Evolutionary conservation across 2,113 vertebrate species (phyloP), one percentile per base, ranked within the genome.

Genomic region (Urocynchramus pylzowi): DNA sequence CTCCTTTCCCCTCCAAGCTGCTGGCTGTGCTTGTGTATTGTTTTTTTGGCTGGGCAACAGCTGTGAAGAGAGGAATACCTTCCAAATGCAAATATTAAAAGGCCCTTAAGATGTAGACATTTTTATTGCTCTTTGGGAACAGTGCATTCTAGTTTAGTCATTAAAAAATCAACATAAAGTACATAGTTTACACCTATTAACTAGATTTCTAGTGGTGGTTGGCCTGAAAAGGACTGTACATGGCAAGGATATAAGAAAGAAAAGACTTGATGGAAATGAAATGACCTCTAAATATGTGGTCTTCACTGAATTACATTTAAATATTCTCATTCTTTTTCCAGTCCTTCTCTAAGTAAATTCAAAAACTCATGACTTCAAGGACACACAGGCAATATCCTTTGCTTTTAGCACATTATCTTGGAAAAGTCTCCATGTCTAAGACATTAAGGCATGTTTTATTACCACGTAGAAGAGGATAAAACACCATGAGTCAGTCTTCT

Each of bases 21-120:
- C 49, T 93, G 80, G 70, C 94, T 93, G 56, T 73, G n/a, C 69
- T 89, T 60, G 37, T 5, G 5, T 2, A 22, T 91, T 88, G 70
- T 90, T 94, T 90, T 33, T 92, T 91, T 90, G 75, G 47, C 93
- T 69, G 75, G 26, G 37, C 86, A 95, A 53, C 71, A 83, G 71
- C 67, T 94, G n/a, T 67, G 44, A 87, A 69, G 52, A 82, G 45
- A 92, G 19, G 42, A 92, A 39, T 57, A 41, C 41, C 93, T 94
- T 94, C 83, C 61, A 94, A 82, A 89, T 1, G 19, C 31, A 86
- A 82, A 47, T 78, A 60, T 35, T 73, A 82, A 93, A 95, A 89
- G 50, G 63, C 30, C 78, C 88, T 84, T 87, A 92, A 54, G 80
- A 88, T 59, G 21, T 27, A 80, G 78, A 45, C 31, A n/a, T 59